These are phyloP conservation scores for Melanotaenia nigrans DNA, from an alignment of 2,797 vertebrate genomes.

Conservation along the genomic window DNA sequence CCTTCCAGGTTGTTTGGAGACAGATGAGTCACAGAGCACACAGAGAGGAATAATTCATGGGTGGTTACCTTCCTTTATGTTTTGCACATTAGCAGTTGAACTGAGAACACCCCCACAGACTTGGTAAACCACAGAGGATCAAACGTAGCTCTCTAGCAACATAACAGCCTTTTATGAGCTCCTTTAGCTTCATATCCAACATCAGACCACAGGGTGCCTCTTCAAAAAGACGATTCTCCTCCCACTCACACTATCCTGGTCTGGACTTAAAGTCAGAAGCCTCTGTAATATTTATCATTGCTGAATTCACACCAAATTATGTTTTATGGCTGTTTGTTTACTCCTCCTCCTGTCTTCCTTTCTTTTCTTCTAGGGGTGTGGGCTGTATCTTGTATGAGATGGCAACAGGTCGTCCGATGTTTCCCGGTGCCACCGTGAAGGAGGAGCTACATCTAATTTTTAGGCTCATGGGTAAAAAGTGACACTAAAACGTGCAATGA, in stretches of 20 bases:
- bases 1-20: constrained; percentile 19
- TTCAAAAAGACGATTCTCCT: constrained; percentile 12
- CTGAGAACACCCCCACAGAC: constrained; percentile 18
- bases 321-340: constrained; percentile 1
- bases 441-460: constrained; percentile 96
- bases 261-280: constrained; percentile 26
- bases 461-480: constrained; percentile 88
- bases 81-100: constrained; percentile 37
- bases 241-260: constrained; percentile 29
- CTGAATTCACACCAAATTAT: constrained; percentile 1
- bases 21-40: constrained; percentile 40
- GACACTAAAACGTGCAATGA: background rate
- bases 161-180: constrained; percentile 31
- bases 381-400: constrained; percentile 96
- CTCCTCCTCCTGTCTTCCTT: constrained; percentile 6
- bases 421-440: constrained; percentile 95
- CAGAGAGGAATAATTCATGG: constrained; percentile 8
- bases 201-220: constrained; percentile 24
- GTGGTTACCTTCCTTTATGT: background rate
- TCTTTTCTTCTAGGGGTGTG: constrained; percentile 86
- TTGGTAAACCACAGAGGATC: constrained; percentile 23
- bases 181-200: constrained; percentile 15
- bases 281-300: constrained; percentile 32
- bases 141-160: constrained; percentile 25
- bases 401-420: constrained; percentile 94